These are phyloP conservation scores for Trachythela sp. DNA, from an alignment of 64 coral and sea anemone species.

Conservation along the genomic window DNA sequence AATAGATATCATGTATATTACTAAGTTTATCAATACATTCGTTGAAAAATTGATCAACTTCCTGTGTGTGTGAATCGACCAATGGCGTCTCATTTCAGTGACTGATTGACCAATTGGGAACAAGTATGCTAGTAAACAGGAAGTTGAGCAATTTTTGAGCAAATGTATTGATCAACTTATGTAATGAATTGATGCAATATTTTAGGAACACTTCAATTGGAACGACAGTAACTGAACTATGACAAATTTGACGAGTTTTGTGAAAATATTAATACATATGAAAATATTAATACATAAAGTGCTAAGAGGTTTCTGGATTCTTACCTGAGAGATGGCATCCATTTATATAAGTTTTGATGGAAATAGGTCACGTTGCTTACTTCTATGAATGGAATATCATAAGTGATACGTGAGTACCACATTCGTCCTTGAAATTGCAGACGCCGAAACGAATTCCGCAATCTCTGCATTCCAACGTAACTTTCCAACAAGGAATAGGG, in stretches of 20 bases:
- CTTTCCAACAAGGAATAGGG: not conserved
- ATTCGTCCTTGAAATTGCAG: not conserved
- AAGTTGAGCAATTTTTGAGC: too few species aligned
- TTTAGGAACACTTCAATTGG: too few species aligned
- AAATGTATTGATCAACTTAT: too few species aligned
- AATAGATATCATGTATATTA: too few species aligned
- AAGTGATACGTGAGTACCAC: not conserved
- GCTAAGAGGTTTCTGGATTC: not conserved
- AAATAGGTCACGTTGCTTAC: not conserved
- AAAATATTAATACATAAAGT: not conserved
- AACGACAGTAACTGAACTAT: too few species aligned
- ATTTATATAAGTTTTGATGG: not conserved
- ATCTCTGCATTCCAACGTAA: not conserved
- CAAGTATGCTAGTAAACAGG: too few species aligned
- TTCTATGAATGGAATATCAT: not conserved
- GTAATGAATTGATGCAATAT: too few species aligned
- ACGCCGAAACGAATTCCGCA: not conserved
- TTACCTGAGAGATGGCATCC: not conserved
- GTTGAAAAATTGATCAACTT: too few species aligned
- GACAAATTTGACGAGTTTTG: too few species aligned
- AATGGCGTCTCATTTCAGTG: too few species aligned
- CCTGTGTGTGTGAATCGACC: too few species aligned
- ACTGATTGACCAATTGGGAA: too few species aligned
- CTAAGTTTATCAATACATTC: not conserved
- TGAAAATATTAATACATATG: not conserved